Evolutionary conservation across 1,140 invertebrate species (phyloP), one percentile per base, ranked within the genome.

Genomic region (Drosophila aff.): DNA sequence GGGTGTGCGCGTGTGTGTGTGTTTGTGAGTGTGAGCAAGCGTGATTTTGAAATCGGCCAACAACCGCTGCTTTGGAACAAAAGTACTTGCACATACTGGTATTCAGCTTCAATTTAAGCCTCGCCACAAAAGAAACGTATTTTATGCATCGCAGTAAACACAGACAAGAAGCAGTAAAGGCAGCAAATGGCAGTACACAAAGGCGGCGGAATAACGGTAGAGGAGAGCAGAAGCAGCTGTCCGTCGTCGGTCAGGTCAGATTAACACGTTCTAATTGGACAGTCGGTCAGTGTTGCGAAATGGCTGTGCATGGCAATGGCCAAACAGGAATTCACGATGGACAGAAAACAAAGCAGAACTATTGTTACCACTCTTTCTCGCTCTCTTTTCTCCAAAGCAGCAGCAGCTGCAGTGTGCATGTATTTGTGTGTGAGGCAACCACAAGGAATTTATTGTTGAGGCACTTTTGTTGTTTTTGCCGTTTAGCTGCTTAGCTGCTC

Each of bases 391-490:
- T 23, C 26, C 23, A 58, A 58, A 33, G 11, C 55, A 57, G 43
- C 41, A 38, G 67, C 49, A 67, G 67, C 46, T 73, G 31, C 63
- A 52, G 71, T 36, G 16, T 50, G 53, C 23, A 46, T 49, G 47
- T 43, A 33, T 61, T 41, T 68, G 52, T 49, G n/a, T 50, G 53
- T 80, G 50, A 33, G 67, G 68, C 71, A 74, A 74, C 69, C 85
- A 90, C 84, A 89, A 89, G 84, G 75, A 89, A 90, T 89, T 89
- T 81, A 75, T 84, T 89, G 85, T 89, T 89, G 85, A 81, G 85
- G 81, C 75, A 90, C 79, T 79, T 81, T 85, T 60, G 63, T 67
- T 81, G 61, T 65, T 63, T 52, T 69, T 59, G 47, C 67, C 72
- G 47, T 61, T 76, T 58, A 26, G 60, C 63, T 74, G 43, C 57